Conservation (phyloP, 2,888 invertebrate genomes). For the Piscicola geometra region DNA sequence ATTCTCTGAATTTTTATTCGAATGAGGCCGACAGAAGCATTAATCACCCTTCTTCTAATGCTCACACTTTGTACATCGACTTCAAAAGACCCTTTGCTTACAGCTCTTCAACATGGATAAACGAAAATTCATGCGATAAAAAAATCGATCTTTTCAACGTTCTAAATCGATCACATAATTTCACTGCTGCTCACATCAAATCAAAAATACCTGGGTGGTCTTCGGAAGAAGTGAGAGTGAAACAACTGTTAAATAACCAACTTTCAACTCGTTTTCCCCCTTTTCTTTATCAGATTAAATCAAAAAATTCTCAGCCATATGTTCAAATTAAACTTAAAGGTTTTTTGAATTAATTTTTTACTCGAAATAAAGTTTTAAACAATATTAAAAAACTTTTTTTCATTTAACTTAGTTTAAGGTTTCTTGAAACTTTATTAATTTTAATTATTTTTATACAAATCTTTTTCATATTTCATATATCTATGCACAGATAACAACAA, state of each 20-base stretch:
- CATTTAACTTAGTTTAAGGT: too few species aligned
- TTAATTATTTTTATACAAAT: background rate
- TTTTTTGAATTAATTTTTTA: background rate
- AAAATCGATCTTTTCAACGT: constrained; percentile 30
- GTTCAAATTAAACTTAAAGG: background rate
- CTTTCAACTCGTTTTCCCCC: background rate
- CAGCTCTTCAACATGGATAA: constrained; percentile 41
- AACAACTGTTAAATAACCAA: background rate
- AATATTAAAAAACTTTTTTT: too few species aligned
- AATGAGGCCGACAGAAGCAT: background rate
- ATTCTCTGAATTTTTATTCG: background rate
- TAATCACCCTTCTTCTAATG: constrained; percentile 33
- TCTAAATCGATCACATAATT: constrained; percentile 5
- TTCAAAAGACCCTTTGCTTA: constrained; percentile 50
- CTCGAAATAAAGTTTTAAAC: too few species aligned
- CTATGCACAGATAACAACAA: background rate
- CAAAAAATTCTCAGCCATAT: background rate
- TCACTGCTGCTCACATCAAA: background rate
- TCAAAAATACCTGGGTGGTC: background rate
- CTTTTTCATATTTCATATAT: background rate
- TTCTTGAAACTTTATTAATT: too few species aligned
- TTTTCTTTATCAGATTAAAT: background rate
- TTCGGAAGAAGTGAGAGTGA: background rate
- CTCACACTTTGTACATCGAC: constrained; percentile 42
- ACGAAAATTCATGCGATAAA: constrained; percentile 40